Conservation (phyloP, 2,888 invertebrate genomes). For the Graphium colonna region DNA sequence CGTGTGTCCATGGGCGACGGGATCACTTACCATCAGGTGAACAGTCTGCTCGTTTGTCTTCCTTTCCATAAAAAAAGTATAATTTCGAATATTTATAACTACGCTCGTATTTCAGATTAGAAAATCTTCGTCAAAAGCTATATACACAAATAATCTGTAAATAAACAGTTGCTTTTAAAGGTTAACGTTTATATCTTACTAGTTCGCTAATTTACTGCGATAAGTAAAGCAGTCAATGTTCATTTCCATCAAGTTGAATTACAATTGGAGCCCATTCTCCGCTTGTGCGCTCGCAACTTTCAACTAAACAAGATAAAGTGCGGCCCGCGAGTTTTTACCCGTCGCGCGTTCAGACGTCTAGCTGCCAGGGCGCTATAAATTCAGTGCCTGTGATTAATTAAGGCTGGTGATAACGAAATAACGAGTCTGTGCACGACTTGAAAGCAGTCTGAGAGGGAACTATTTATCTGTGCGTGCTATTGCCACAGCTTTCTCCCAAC, state of each 20-base stretch:
- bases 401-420: conserved; percentile 22
- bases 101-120: too few relatives aligned
- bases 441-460: conserved; percentile 22
- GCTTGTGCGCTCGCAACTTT: conserved; percentile 15
- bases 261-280: neutral
- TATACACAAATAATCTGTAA: too few relatives aligned
- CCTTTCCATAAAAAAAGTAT: too few relatives aligned
- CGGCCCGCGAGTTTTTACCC: too few relatives aligned
- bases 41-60: too few relatives aligned
- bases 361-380: conserved; percentile 35
- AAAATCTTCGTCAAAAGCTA: too few relatives aligned
- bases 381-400: conserved; percentile 29
- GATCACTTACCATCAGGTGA: too few relatives aligned
- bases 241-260: neutral
- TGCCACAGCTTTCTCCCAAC: conserved; percentile 7
- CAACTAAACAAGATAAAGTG: conserved; percentile 36
- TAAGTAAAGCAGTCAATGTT: neutral
- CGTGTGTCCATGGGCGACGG: too few relatives aligned
- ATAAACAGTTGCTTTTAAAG: too few relatives aligned
- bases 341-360: too few relatives aligned
- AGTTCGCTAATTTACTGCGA: neutral
- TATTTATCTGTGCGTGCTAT: conserved; percentile 21
- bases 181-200: too few relatives aligned
- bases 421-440: conserved; percentile 19
- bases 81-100: too few relatives aligned